These are phyloP conservation scores for Hoplodrina ambigua DNA, from an alignment of 2,888 invertebrate genomes.

Conservation along the genomic window DNA sequence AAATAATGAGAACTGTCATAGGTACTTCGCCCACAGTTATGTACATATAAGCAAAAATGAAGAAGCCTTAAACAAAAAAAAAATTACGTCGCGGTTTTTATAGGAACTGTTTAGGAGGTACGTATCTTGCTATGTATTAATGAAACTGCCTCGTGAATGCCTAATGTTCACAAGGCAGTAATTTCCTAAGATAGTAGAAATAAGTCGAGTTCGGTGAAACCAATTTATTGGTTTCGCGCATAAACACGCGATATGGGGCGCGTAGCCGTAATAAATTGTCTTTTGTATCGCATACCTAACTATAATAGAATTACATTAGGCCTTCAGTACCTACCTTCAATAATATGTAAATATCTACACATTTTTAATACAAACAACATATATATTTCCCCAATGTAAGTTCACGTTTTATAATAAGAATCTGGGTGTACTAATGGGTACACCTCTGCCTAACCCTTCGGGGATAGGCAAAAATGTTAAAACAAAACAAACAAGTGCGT, in stretches of 20 bases:
- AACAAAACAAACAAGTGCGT: neutral
- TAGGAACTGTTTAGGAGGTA: slow-evolving; percentile 20
- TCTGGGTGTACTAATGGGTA: too few species aligned
- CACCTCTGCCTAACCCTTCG: too few species aligned
- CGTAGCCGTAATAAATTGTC: slow-evolving; percentile 14
- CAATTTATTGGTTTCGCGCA: slow-evolving; percentile 22
- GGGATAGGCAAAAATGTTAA: slow-evolving; percentile 4
- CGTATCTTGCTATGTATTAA: slow-evolving; percentile 52
- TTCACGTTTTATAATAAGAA: slow-evolving; percentile 10
- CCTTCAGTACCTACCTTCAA: slow-evolving; percentile 22
- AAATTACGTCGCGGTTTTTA: neutral
- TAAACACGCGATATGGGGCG: slow-evolving; percentile 1
- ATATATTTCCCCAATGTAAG: slow-evolving; percentile 5
- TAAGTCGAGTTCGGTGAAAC: slow-evolving; percentile 36
- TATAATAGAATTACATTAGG: slow-evolving; percentile 20
- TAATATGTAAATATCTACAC: neutral
- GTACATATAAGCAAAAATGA: slow-evolving; percentile 28
- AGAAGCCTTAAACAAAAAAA: slow-evolving; percentile 8
- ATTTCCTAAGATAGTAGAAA: slow-evolving; percentile 1
- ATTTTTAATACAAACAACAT: neutral
- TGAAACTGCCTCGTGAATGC: slow-evolving; percentile 57
- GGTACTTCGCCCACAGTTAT: slow-evolving; percentile 8
- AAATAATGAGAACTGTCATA: slow-evolving; percentile 3
- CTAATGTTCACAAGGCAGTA: neutral
- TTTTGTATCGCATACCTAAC: slow-evolving; percentile 21